A percentile compares a stretch with the other conserved stretches of the same genome.
Evolutionary conservation across 2,113 vertebrate genomes (phyloP).

Genomic region (Sinocyclocheilus maitianheensis): DNA sequence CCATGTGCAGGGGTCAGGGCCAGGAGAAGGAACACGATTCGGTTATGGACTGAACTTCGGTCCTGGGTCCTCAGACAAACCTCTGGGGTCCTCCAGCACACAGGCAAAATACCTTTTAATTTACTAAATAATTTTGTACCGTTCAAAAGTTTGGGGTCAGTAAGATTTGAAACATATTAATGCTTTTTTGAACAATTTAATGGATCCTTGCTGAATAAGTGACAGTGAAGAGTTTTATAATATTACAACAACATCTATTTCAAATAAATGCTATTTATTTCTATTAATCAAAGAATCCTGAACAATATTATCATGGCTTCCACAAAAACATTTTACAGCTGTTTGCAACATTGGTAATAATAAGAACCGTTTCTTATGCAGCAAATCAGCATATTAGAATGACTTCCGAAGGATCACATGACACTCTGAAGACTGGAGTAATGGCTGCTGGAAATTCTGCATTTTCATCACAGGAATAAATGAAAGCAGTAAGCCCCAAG

Average conservation of each 20-base stretch:
- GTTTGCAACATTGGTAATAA: not conserved
- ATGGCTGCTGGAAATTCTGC: too few relatives aligned
- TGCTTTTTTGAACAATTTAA: not conserved
- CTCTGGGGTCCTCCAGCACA: conserved; percentile 25
- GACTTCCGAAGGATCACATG: too few relatives aligned
- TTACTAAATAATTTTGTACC: not conserved
- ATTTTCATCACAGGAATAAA: too few relatives aligned
- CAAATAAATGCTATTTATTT: not conserved
- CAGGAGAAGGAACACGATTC: conserved; percentile 21
- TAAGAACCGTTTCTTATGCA: not conserved
- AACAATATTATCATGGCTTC: not conserved
- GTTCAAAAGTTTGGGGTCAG: not conserved
- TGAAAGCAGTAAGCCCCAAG: too few relatives aligned
- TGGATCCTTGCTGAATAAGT: not conserved
- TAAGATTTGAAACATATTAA: not conserved
- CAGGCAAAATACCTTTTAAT: conserved; percentile 32
- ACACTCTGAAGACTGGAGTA: too few relatives aligned
- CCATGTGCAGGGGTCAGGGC: conserved; percentile 34
- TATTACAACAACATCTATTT: not conserved
- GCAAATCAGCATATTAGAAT: not conserved
- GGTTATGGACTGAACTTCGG: not conserved
- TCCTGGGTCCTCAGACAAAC: conserved; percentile 28
- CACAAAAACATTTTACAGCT: too few relatives aligned
- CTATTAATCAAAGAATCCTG: not conserved
- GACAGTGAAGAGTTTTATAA: not conserved